A percentile compares a stretch with the other conserved stretches of the same genome.
Evolutionary conservation across 1,140 invertebrate species (phyloP).

Genomic region (Drosophila arawakana): DNA sequence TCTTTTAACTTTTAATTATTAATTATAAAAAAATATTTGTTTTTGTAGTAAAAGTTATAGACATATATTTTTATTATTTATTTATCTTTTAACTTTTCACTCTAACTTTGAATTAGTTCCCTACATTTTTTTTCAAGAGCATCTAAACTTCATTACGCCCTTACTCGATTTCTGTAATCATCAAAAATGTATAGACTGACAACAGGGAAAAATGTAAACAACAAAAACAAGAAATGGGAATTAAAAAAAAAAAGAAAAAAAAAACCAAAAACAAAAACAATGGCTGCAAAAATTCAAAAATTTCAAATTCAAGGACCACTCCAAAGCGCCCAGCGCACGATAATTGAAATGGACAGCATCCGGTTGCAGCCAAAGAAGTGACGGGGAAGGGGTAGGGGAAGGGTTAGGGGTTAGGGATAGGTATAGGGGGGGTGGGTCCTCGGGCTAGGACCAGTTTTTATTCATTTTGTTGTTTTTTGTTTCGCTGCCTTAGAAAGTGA

Average conservation of each 20-base stretch:
- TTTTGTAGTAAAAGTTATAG: too few species aligned
- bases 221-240: constrained; percentile 19
- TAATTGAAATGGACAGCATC: constrained; percentile 82
- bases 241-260: constrained; percentile 14
- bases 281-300: constrained; percentile 76
- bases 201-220: constrained; percentile 34
- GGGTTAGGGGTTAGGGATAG: background rate
- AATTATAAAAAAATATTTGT: too few species aligned
- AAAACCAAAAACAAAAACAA: constrained; percentile 36
- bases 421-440: background rate
- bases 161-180: constrained; percentile 41
- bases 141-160: background rate
- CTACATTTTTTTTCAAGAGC: background rate
- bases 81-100: too few species aligned
- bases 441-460: constrained; percentile 21
- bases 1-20: too few species aligned
- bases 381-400: background rate
- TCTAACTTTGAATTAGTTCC: too few species aligned
- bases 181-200: constrained; percentile 75
- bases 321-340: constrained; percentile 61
- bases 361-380: constrained; percentile 53
- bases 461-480: background rate
- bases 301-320: constrained; percentile 81
- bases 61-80: too few species aligned
- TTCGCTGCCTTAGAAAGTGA: constrained; percentile 28